Evolutionary conservation across 2,113 vertebrate genomes (phyloP), one percentile per base, ranked within the genome.

Genomic region (Machaerirhynchus nigripectus): DNA sequence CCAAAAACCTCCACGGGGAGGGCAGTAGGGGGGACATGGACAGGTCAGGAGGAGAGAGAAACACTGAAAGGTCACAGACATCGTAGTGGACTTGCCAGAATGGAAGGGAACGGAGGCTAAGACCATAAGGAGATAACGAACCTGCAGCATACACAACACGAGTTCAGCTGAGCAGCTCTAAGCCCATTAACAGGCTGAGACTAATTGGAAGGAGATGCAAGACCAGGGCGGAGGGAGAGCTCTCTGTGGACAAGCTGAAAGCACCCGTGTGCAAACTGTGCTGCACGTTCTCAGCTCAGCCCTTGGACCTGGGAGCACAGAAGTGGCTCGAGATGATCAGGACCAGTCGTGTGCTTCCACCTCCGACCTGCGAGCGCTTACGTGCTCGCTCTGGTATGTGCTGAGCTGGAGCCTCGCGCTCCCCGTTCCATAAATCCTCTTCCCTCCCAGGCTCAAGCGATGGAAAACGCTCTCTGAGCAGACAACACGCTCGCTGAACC

Each of bases 391-490:
- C 39, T 90, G 95, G 93, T 89, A 96, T 96, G 90, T 91, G 92
- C 92, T 91, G 93, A 87, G 82, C 26, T 61, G 81, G 61, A 91
- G 89, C 70, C 40, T 93, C 63, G 3, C 0, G 4, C 63, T 91
- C 79, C 79, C 79, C 14, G 15, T 88, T 60, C 90, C 88, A 92
- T 94, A 92, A 90, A 93, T 94, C 71, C 85, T 88, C 85, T 84
- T 73, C 44, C 47, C 28, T 91, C 86, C 60, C 64, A 90, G 63
- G 30, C 52, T 60, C 44, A 7, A 81, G 64, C 9, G 55, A 60
- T 49, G 40, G 52, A 79, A 92, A 82, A 89, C 0, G 33, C 61
- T 77, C 87, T 46, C 75, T 27, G 79, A 86, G 53, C 50, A 44
- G 70, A 73, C 37, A 71, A 55, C 55, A 27, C 19, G 7, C 55